phyloP scores from a whole-genome alignment of 2,797 vertebrate genomes.

The Rhynchotus rufescens region DNA sequence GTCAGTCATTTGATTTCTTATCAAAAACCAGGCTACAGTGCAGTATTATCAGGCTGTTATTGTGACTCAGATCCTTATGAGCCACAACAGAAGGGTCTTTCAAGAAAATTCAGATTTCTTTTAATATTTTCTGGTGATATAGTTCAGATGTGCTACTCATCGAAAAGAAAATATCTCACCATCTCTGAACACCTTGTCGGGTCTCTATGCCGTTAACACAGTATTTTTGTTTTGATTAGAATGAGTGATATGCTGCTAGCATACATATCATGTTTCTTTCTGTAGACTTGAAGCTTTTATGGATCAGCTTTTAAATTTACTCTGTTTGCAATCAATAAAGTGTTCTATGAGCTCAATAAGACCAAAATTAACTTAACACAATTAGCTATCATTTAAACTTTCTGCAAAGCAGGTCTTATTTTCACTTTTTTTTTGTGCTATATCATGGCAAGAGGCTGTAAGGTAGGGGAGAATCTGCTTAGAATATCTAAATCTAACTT shows the following conservation, averaged over 20 bases:
- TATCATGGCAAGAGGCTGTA: not conserved
- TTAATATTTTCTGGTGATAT: not conserved
- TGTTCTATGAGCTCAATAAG: constrained; percentile 19
- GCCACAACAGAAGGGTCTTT: not conserved
- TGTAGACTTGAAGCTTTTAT: constrained; percentile 43
- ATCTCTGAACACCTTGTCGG: constrained; percentile 29
- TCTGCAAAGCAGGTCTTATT: not conserved
- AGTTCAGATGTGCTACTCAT: not conserved
- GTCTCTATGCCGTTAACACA: not conserved
- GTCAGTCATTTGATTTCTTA: not conserved
- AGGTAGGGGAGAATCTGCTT: not conserved
- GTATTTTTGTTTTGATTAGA: constrained; percentile 67
- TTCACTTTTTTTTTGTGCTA: constrained; percentile 10
- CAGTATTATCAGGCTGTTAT: not conserved
- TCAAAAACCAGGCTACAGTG: not conserved
- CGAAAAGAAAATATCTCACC: constrained; percentile 6
- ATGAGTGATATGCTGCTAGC: constrained; percentile 32
- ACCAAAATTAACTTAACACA: constrained; percentile 59
- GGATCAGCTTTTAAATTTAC: constrained; percentile 63
- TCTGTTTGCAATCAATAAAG: constrained; percentile 41
- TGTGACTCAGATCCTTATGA: not conserved
- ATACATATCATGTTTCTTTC: constrained; percentile 39
- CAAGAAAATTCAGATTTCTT: constrained; percentile 9
- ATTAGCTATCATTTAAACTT: constrained; percentile 46
- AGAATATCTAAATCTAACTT: not conserved